Evolutionary conservation across 2,113 vertebrate species (phyloP).

Genomic region (Phocoena phocoena): DNA sequence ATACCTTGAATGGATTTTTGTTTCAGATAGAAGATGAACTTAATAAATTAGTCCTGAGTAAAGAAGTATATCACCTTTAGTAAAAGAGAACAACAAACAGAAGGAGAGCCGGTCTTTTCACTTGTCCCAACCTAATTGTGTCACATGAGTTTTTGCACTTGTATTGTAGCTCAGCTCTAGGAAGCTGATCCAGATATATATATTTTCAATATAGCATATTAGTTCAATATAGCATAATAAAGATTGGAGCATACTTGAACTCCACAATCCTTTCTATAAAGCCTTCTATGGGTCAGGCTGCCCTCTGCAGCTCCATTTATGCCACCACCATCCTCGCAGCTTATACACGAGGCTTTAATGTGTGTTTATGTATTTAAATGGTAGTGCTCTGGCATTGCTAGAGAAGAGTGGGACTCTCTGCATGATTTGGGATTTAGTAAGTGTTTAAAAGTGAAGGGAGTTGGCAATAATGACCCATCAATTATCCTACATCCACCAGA

Average conservation of each 20-base stretch:
- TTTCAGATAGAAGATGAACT: neutral
- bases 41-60: constrained; percentile 39
- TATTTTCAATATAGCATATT: neutral
- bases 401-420: neutral
- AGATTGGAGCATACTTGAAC: neutral
- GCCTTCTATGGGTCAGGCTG: neutral
- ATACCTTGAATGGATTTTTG: neutral
- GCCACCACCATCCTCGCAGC: neutral
- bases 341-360: neutral
- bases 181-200: neutral
- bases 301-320: neutral
- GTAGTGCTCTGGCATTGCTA: neutral
- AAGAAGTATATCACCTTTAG: neutral
- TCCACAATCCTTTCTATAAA: neutral
- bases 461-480: neutral
- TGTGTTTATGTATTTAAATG: neutral
- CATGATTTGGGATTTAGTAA: neutral
- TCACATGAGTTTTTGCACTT: neutral
- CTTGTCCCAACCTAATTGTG: neutral
- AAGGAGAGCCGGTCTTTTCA: neutral
- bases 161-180: constrained; percentile 36
- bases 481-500: neutral
- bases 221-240: constrained; percentile 21
- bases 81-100: constrained; percentile 12
- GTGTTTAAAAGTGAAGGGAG: neutral